phyloP scores from a whole-genome alignment of 2,797 vertebrate genomes.

The Sebastolobus alascanus region DNA sequence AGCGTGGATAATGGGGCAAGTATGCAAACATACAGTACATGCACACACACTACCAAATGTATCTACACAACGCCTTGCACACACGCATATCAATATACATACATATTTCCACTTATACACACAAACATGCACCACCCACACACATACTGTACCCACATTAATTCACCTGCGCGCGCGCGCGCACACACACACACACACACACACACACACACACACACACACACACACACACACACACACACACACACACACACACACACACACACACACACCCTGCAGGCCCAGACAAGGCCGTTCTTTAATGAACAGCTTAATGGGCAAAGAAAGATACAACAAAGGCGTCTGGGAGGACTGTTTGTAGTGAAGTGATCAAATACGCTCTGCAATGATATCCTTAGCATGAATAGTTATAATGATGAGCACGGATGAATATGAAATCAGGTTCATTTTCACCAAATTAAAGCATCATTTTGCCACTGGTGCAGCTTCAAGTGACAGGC shows the following conservation, averaged over 20 bases:
- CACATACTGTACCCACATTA: slow-evolving; percentile 18
- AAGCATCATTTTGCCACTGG: slow-evolving; percentile 57
- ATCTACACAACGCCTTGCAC: slow-evolving; percentile 13
- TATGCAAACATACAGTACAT: slow-evolving; percentile 66
- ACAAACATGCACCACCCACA: slow-evolving; percentile 13
- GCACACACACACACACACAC: slow-evolving; percentile 8
- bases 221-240: neutral
- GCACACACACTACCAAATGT: slow-evolving; percentile 29
- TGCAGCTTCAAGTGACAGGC: slow-evolving; percentile 48
- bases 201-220: neutral
- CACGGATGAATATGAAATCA: slow-evolving; percentile 70
- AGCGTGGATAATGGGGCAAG: slow-evolving; percentile 66
- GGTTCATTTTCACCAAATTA: slow-evolving; percentile 62
- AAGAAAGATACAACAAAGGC: slow-evolving; percentile 79
- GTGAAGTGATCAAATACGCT: slow-evolving; percentile 76
- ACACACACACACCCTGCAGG: slow-evolving; percentile 61
- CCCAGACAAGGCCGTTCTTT: slow-evolving; percentile 73
- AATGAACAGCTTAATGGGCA: slow-evolving; percentile 80
- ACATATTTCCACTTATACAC: slow-evolving; percentile 21
- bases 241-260: neutral
- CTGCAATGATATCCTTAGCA: slow-evolving; percentile 65
- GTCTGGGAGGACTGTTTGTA: slow-evolving; percentile 77
- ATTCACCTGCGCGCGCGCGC: slow-evolving; percentile 1
- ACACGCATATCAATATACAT: slow-evolving; percentile 39
- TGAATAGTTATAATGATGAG: slow-evolving; percentile 70